phyloP scores from a whole-genome alignment of 2,797 vertebrate genomes.

The Epinephelus awoara region DNA sequence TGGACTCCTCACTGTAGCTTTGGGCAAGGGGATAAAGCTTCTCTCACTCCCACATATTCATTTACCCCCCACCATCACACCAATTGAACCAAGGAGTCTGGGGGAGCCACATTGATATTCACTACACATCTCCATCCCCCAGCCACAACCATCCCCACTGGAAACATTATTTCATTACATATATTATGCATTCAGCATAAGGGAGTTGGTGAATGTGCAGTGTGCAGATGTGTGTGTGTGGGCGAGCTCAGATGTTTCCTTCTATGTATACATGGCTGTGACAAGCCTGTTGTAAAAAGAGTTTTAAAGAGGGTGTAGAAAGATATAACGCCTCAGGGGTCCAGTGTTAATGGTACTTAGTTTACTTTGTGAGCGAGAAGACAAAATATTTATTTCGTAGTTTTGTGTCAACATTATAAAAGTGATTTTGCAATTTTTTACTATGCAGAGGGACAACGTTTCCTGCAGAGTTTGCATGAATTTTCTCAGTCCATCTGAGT shows the following conservation, averaged over 20 bases:
- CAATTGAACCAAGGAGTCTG: conserved; percentile 85
- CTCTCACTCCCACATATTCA: conserved; percentile 84
- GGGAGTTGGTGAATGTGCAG: conserved; percentile 78
- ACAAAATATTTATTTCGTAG: conserved; percentile 82
- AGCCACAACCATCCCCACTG: conserved; percentile 85
- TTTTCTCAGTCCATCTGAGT: conserved; percentile 47
- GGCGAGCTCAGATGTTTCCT: conserved; percentile 75
- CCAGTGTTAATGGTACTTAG: conserved; percentile 74
- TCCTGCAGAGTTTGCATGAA: conserved; percentile 59
- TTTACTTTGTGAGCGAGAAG: conserved; percentile 76
- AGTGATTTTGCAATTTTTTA: conserved; percentile 58
- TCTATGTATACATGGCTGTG: conserved; percentile 82
- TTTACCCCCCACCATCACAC: conserved; percentile 88
- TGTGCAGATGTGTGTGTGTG: conserved; percentile 74
- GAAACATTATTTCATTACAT: conserved; percentile 91
- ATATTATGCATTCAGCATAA: conserved; percentile 90
- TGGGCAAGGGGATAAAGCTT: conserved; percentile 84
- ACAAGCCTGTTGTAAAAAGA: conserved; percentile 81
- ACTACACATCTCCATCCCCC: conserved; percentile 82
- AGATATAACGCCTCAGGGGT: conserved; percentile 76
- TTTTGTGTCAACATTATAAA: conserved; percentile 74
- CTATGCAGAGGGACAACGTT: conserved; percentile 54
- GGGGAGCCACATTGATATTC: conserved; percentile 86
- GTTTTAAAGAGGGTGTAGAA: conserved; percentile 76
- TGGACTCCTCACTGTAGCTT: conserved; percentile 81